Evolutionary conservation across 2,113 vertebrate genomes (phyloP).

Genomic region (Vulpes vulpes): DNA sequence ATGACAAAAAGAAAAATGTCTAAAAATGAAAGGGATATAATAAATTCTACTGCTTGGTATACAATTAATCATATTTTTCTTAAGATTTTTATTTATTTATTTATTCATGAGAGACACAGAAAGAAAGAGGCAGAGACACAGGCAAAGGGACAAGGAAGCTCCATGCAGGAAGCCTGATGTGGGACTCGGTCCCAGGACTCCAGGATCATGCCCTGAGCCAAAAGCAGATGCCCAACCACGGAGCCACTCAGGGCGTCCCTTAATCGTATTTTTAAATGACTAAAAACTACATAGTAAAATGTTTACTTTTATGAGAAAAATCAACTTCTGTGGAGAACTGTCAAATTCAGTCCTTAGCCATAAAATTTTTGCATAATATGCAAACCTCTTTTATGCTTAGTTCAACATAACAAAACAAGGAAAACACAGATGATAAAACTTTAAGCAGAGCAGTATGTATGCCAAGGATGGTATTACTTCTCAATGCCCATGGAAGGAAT

Average conservation of each 20-base stretch:
- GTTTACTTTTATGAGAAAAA: constrained; percentile 14
- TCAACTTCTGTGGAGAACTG: neutral
- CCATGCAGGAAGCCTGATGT: too few species aligned
- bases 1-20: neutral
- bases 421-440: neutral
- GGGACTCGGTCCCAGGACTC: too few species aligned
- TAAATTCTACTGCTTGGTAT: neutral
- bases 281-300: neutral
- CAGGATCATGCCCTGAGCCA: too few species aligned
- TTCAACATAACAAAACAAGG: neutral
- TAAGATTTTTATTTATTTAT: too few species aligned
- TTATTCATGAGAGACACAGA: too few species aligned
- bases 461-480: neutral
- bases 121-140: too few species aligned
- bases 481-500: neutral
- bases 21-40: neutral
- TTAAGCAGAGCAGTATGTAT: neutral
- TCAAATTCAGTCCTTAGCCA: neutral
- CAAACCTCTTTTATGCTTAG: neutral
- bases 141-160: too few species aligned
- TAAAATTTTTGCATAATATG: neutral
- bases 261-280: neutral
- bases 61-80: neutral
- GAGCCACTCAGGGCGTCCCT: too few species aligned
- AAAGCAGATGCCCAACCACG: too few species aligned